Evolutionary conservation across 1,140 invertebrate species (phyloP), one percentile per base, ranked within the genome.

Genomic region (Drosophila takahashii): DNA sequence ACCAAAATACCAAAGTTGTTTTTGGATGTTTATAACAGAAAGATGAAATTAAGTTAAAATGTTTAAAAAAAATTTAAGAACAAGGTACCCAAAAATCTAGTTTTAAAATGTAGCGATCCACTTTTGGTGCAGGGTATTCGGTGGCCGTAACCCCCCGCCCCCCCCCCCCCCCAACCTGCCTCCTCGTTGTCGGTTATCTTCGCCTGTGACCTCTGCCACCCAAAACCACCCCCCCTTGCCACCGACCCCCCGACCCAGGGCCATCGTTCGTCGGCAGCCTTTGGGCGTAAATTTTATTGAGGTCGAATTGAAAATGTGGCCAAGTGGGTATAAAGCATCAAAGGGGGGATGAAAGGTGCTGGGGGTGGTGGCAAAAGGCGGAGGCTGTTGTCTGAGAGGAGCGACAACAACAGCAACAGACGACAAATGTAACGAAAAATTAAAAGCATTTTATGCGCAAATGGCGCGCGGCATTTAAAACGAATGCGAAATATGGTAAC

Each of bases 271-370:
- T 54, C 51, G 37, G 16, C 39, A 10, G 61, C 48, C 52, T 52
- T 42, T 41, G 61, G 54, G 77, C 79, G 64, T 80, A 89, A 79
- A 89, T 87, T 89, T 89, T 87, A 89, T 87, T 83, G 79, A 87
- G 84, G 84, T 89, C 79, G 84, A 87, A 87, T 89, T 89, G 84
- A 89, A 87, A 89, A 89, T 83, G 79, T 89, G 79, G 84, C 76
- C 62, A 79, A 83, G 66, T 75, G 48, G 61, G 60, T 66, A 41
- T 36, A 47, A 22, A n/a, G 41, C 41, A 13, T 37, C 50, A 37
- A 10, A n/a, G 41, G 16, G 15, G 15, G 37, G 11, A 5, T 26
- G 41, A 8, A 15, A 41, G 22, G 22, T 26, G 36, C 16, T 47
- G 32, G 47, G 47, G 36, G 2, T 1, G 18, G 48, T 15, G 27